Base-by-base conservation (phyloP, 2,797 vertebrate species). In the Sebastes ruberrimus region DNA sequence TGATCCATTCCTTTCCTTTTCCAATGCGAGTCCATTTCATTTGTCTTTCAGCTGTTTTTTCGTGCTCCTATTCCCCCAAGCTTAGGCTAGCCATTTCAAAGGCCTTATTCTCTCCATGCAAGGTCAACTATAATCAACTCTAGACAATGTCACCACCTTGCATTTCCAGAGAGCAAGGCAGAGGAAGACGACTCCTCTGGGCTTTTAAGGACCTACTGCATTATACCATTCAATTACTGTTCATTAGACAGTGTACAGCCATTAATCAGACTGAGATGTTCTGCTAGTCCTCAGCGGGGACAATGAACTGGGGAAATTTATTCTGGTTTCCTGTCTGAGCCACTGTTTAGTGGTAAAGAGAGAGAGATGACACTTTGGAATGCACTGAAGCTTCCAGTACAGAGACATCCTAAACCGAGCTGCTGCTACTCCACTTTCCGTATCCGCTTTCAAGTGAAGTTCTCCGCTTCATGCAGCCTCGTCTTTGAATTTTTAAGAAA, bases 161-260 rank as follows among this genome's bases (percentile, higher is more conserved):
- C 87, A 87, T 91, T 89, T 91, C 83, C 80, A 80, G 76, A 76
- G 86, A 87, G 70, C 76, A 6, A 66, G 80, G 78, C 86, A 78
- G 73, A 86, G 70, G 81, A 88, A 86, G 89, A 93, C 49, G 60
- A 88, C 82, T 93, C 90, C 90, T 92, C 83, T 91, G 92, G 92
- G 94, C 88, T 94, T 94, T 94, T 92, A 92, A 90, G 89, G 91
- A 89, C 86, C 90, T 83, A 85, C 94, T 93, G 91, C 92, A 91
- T 93, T 91, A 93, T 92, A 94, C 94, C 92, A 92, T 96, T 96
- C 94, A 96, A 95, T 96, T 96, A 95, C 95, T 95, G 94, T 94
- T 95, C 94, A 95, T 95, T 95, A 95, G 93, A 91, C 82, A 92
- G 90, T 93, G 91, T 93, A 92, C 92, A 84, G 91, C 91, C 95